These are phyloP conservation scores for Portunus trituberculatus DNA, from an alignment of 1,140 invertebrate species.

Conservation along the genomic window DNA sequence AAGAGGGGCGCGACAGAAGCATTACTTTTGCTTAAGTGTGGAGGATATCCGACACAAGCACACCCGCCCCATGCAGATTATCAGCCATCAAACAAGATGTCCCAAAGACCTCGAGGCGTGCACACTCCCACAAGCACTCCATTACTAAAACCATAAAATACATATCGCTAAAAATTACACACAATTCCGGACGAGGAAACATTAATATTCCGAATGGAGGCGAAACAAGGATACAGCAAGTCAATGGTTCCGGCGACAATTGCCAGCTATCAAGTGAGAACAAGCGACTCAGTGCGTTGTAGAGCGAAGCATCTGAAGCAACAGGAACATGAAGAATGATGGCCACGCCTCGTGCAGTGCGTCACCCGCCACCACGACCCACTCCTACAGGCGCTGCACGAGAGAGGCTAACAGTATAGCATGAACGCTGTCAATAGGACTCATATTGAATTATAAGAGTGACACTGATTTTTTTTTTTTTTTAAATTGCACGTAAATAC, in stretches of 20 bases:
- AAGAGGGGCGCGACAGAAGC: neutral
- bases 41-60: neutral
- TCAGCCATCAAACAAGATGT: neutral
- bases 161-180: neutral
- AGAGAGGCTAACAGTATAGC: neutral
- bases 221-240: conserved; percentile 2
- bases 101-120: neutral
- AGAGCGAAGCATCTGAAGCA: neutral
- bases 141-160: neutral
- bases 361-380: neutral
- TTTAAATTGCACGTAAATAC: neutral
- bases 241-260: neutral
- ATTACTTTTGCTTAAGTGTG: neutral
- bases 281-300: neutral
- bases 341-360: neutral
- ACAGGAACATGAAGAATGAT: neutral
- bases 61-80: neutral
- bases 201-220: neutral
- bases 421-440: neutral
- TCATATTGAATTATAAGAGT: neutral
- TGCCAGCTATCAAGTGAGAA: neutral
- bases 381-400: neutral
- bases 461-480: neutral
- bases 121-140: neutral
- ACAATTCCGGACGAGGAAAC: neutral